Conservation (phyloP, 2,113 vertebrate species). For the Ameiurus melas region DNA sequence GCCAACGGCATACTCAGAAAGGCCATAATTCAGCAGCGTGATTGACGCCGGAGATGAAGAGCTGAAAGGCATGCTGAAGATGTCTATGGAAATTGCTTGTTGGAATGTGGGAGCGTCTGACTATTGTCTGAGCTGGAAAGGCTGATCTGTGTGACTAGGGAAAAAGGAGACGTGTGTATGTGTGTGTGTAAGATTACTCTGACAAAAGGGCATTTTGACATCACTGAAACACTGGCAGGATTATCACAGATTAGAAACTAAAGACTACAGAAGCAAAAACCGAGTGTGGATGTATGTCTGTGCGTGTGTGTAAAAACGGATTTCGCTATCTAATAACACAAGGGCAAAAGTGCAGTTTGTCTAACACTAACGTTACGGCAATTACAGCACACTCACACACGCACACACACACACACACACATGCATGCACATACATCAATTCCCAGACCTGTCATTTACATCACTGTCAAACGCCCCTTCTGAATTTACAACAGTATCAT, state of each 20-base stretch:
- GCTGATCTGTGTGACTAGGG: slow-evolving; percentile 7
- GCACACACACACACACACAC: slow-evolving; percentile 16
- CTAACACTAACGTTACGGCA: slow-evolving; percentile 54
- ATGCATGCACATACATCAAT: slow-evolving; percentile 23
- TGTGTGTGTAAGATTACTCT: slow-evolving; percentile 22
- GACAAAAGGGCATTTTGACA: slow-evolving; percentile 15
- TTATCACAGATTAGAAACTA: slow-evolving; percentile 32
- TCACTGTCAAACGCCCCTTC: slow-evolving; percentile 43
- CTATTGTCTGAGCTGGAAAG: slow-evolving; percentile 46
- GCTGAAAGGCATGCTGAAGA: slow-evolving; percentile 44
- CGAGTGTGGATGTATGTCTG: background rate
- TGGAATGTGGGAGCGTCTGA: slow-evolving; percentile 49
- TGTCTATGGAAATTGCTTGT: slow-evolving; percentile 44
- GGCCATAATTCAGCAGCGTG: slow-evolving; percentile 46
- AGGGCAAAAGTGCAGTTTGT: slow-evolving; percentile 49
- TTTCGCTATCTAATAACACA: slow-evolving; percentile 48
- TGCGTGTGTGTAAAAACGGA: slow-evolving; percentile 12
- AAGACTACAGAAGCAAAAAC: slow-evolving; percentile 4
- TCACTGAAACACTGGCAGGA: slow-evolving; percentile 12
- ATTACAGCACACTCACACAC: slow-evolving; percentile 48
- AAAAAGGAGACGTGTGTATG: background rate
- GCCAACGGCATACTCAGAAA: slow-evolving; percentile 41
- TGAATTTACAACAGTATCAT: slow-evolving; percentile 52
- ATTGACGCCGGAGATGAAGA: slow-evolving; percentile 46
- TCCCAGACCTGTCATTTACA: slow-evolving; percentile 51